Evolutionary conservation across 2,113 vertebrate species (phyloP), one percentile per base, ranked within the genome.

Genomic region (Physeter macrocephalus): DNA sequence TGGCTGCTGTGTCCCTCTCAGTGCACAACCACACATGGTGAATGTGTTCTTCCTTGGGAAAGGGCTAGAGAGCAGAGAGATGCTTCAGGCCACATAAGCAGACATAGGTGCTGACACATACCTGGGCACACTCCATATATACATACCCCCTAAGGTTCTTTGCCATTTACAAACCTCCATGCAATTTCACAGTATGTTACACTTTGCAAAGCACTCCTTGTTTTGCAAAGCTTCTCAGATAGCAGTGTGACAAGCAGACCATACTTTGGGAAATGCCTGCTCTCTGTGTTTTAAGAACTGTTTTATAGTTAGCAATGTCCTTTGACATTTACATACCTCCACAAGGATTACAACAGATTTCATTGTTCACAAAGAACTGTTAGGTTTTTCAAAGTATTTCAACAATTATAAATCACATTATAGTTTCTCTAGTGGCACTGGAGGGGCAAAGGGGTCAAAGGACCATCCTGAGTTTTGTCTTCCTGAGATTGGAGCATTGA

Each of bases 401-500:
- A 96, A 46, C 52, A 80, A n/a, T 61, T 74, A 54, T 36, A 71
- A 80, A 95, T 61, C 62, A 71, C 41, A 90, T 84, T 61, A 36
- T 94, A 41, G 41, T 95, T 96, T 96, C 59, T 94, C 27, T 93
- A 92, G 80, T 67, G 49, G 46, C 41, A 64, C 62, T 84, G 74
- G 82, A 93, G n/a, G 72, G 84, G 20, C 8, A 54, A 90, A 72
- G 20, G 29, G 41, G 67, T 57, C 61, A 89, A 81, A 89, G 81
- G 90, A 92, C 23, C 11, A 20, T n/a, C 66, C 36, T 93, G 88
- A 71, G 39, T 72, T 80, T 90, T 39, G 80, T 88, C 62, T 88
- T 97, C 59, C 23, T 93, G 72, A 94, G 52, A 84, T 67, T 43
- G 46, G 17, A 85, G 17, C 72, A 72, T 59, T 98, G 43, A 97